A percentile compares a stretch with the other conserved stretches of the same genome.
Evolutionary conservation across 1,140 invertebrate genomes (phyloP).

Genomic region (Platorchestia sp.): DNA sequence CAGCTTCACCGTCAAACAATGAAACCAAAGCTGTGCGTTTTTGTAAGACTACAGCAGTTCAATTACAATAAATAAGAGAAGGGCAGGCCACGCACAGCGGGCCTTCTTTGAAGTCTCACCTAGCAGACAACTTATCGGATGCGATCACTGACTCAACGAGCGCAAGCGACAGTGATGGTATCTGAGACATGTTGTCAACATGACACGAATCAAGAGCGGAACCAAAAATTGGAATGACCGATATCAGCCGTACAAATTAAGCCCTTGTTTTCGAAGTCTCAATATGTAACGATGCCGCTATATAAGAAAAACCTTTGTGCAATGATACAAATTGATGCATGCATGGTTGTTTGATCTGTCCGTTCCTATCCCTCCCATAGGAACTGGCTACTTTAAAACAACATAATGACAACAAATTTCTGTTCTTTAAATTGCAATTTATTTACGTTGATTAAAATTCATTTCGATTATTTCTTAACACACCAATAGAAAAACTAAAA

Average conservation of each 20-base stretch:
- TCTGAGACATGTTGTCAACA: not conserved
- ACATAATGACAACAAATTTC: too few species aligned
- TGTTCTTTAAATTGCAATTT: too few species aligned
- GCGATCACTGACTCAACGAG: not conserved
- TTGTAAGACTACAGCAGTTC: not conserved
- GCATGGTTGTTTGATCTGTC: not conserved
- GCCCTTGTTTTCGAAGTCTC: not conserved
- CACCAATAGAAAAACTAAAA: too few species aligned
- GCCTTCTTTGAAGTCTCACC: not conserved
- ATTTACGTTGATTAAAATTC: too few species aligned
- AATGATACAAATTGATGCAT: not conserved
- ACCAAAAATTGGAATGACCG: not conserved
- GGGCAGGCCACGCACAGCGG: too few species aligned
- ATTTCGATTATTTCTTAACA: too few species aligned
- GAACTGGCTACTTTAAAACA: too few species aligned
- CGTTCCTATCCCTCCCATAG: too few species aligned
- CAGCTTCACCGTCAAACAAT: not conserved
- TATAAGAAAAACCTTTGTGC: not conserved
- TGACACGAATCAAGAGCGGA: not conserved
- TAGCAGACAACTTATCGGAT: not conserved
- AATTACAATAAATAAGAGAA: not conserved
- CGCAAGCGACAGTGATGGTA: not conserved
- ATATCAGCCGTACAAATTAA: not conserved
- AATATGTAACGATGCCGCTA: not conserved
- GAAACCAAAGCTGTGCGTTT: not conserved